Evolutionary conservation across 2,888 invertebrate genomes (phyloP), one percentile per base, ranked within the genome.

Genomic region (Nysson spinosus): DNA sequence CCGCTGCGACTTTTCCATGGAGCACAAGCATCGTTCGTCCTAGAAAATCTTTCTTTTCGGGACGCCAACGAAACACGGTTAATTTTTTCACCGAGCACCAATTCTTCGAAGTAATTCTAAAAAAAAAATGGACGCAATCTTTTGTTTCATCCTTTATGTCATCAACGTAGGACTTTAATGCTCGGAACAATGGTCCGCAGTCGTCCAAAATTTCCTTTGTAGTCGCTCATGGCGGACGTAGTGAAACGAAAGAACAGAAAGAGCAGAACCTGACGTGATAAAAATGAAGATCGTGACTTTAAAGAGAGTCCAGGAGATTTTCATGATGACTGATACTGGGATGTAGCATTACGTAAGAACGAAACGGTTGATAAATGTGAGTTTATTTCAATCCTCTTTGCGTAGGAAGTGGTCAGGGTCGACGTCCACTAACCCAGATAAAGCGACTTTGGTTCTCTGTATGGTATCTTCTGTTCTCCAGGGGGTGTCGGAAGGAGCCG

Each of bases 371-470:
- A 75, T 69, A 62, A 75, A 75, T 73, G 71, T 46, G 71, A 73
- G 63, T 73, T 75, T 75, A 75, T 73, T 75, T 71, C 75, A 75
- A 75, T 75, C 75, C 75, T 70, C 75, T 75, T 75, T 75, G 68
- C 73, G 73, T 75, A 71, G 73, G 64, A 75, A 69, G 73, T 71
- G 76, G 78, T 78, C 79, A 79, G 75, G 70, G 68, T 74, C 69
- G 71, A 70, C 75, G 74, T 79, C 77, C 76, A 76, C 77, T 78
- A 78, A 80, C 77, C 79, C 72, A 79, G 77, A 81, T 80, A 79
- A 73, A 71, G 66, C 67, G 76, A 78, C 77, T 80, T 57, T 64
- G 72, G 70, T 73, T 69, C 71, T 73, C 61, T 72, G 72, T 77
- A 69, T 73, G 77, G 75, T 77, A 75, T 81, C 79, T 73, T 70